phyloP scores from a whole-genome alignment of 2,888 invertebrate species.

The Iphiclides podalirius region DNA sequence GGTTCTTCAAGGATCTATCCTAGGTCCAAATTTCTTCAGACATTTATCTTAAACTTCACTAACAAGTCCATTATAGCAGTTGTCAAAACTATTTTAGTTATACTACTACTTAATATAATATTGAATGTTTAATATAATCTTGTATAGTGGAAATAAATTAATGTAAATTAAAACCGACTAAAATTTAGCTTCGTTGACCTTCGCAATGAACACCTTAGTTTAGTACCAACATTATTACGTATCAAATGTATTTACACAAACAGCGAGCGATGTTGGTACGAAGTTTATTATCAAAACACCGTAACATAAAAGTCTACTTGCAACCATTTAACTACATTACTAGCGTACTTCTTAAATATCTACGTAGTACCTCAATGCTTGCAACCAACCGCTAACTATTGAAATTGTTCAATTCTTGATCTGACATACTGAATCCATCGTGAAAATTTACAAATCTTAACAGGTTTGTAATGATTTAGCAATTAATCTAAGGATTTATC shows the following conservation, averaged over 20 bases:
- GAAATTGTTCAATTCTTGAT: too few relatives aligned
- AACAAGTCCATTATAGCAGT: background rate
- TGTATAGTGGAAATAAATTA: background rate
- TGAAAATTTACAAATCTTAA: too few relatives aligned
- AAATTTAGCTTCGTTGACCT: background rate
- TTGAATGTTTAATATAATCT: too few relatives aligned
- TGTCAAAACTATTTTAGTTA: background rate
- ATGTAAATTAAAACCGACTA: background rate
- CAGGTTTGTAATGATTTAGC: too few relatives aligned
- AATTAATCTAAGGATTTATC: too few relatives aligned
- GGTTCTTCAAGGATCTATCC: background rate
- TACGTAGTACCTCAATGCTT: too few relatives aligned
- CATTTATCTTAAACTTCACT: too few relatives aligned
- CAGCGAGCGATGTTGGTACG: slow-evolving; percentile 1
- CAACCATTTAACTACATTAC: background rate
- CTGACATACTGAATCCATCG: too few relatives aligned
- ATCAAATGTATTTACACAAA: slow-evolving; percentile 9
- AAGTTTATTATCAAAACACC: slow-evolving; percentile 16
- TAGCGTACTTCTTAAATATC: too few relatives aligned
- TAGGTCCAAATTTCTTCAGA: background rate
- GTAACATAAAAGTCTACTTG: slow-evolving; percentile 5
- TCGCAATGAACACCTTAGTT: background rate
- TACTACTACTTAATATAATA: too few relatives aligned
- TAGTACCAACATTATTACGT: slow-evolving; percentile 3
- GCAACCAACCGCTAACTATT: too few relatives aligned